Evolutionary conservation across 1,140 invertebrate genomes (phyloP).

Genomic region (Helicoverpa armigera): DNA sequence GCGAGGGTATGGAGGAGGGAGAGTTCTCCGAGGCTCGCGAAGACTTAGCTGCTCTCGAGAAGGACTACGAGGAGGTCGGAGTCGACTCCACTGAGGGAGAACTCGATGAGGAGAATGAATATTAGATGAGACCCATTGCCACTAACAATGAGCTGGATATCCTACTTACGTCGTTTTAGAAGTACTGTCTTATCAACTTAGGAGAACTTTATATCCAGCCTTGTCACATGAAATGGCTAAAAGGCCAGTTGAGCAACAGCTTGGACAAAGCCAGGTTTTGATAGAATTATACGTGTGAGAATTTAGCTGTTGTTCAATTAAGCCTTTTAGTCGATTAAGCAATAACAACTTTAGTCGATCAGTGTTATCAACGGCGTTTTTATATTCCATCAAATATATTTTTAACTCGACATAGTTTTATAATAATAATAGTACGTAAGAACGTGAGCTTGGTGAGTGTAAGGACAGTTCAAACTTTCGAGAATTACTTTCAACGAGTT

Average conservation of each 20-base stretch:
- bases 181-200: constrained; percentile 12
- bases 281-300: not conserved
- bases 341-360: constrained; percentile 17
- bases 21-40: constrained; percentile 95
- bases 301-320: not conserved
- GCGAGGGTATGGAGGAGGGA: constrained; percentile 93
- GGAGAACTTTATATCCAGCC: constrained; percentile 11
- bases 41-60: constrained; percentile 93
- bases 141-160: not conserved
- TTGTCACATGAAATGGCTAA: not conserved
- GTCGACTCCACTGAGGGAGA: constrained; percentile 88
- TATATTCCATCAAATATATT: constrained; percentile 34
- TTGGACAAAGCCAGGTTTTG: not conserved
- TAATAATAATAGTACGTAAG: constrained; percentile 39
- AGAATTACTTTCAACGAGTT: constrained; percentile 60
- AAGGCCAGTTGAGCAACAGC: not conserved
- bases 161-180: constrained; percentile 26
- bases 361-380: not conserved
- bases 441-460: constrained; percentile 51
- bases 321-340: not conserved
- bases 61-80: constrained; percentile 90
- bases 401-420: constrained; percentile 55
- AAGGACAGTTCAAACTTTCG: constrained; percentile 73
- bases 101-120: constrained; percentile 88
- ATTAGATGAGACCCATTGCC: constrained; percentile 68